A percentile compares a stretch with the other conserved stretches of the same genome.
phyloP scores from a whole-genome alignment of 2,888 invertebrate species.

The Papilio elwesi region DNA sequence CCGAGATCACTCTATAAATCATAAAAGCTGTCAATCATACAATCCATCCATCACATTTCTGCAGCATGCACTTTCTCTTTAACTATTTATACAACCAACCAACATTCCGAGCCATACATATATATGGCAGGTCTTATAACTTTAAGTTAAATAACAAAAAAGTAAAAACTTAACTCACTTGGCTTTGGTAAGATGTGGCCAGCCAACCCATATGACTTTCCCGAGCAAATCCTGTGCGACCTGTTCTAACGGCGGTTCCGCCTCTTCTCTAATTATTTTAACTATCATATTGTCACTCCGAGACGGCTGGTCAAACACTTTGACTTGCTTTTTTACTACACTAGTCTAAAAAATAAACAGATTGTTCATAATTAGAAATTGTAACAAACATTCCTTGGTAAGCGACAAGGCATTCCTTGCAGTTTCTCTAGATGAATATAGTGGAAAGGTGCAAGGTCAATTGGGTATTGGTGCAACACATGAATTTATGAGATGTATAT shows the following conservation, averaged over 20 bases:
- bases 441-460: too few relatives aligned
- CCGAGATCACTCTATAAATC: slow-evolving; percentile 82
- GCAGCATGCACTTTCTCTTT: too few relatives aligned
- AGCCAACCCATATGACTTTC: slow-evolving; percentile 90
- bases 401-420: too few relatives aligned
- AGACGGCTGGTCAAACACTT: slow-evolving; percentile 94
- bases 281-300: slow-evolving; percentile 93
- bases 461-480: too few relatives aligned
- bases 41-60: too few relatives aligned
- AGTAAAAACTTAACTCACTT: slow-evolving; percentile 75
- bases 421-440: too few relatives aligned
- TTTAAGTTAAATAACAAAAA: not conserved
- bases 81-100: too few relatives aligned
- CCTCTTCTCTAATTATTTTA: slow-evolving; percentile 76
- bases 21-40: not conserved
- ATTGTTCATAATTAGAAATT: not conserved
- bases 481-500: too few relatives aligned
- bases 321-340: slow-evolving; percentile 88
- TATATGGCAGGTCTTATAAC: too few relatives aligned
- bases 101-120: too few relatives aligned
- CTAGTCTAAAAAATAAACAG: slow-evolving; percentile 76
- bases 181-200: slow-evolving; percentile 97
- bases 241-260: slow-evolving; percentile 69
- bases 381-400: too few relatives aligned
- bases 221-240: slow-evolving; percentile 88